These are phyloP conservation scores for Zaprionus davidi DNA, from an alignment of 1,140 invertebrate genomes.

Conservation along the genomic window DNA sequence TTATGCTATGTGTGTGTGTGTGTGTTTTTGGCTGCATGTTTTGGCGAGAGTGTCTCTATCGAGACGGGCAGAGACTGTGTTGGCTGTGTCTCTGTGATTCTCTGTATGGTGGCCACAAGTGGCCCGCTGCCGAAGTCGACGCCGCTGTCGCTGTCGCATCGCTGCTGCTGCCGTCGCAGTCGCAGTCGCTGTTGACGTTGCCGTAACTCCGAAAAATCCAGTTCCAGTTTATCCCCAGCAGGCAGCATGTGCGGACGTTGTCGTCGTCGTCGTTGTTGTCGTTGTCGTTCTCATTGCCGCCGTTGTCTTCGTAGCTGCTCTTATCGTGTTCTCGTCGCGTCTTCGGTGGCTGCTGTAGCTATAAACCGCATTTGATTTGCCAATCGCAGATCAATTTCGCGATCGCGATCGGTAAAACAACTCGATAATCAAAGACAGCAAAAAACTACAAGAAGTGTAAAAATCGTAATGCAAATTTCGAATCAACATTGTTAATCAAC, in stretches of 20 bases:
- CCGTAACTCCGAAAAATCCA: constrained; percentile 81
- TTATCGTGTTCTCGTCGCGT: constrained; percentile 14
- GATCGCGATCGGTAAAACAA: constrained; percentile 18
- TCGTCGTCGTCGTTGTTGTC: constrained; percentile 55
- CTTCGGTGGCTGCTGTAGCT: constrained; percentile 12
- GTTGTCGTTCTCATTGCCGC: constrained; percentile 27
- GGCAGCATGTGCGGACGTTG: constrained; percentile 84
- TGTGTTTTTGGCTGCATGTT: constrained; percentile 42
- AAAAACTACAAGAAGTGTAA: constrained; percentile 15
- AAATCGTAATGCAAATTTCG: constrained; percentile 14
- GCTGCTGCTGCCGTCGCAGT: not conserved
- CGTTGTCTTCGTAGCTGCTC: constrained; percentile 11
- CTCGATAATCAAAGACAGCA: not conserved
- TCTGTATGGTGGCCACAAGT: constrained; percentile 59
- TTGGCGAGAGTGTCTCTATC: constrained; percentile 31
- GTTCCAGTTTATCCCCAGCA: constrained; percentile 84
- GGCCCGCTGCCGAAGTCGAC: constrained; percentile 27
- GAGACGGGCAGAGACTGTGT: constrained; percentile 59
- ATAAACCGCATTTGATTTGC: constrained; percentile 7
- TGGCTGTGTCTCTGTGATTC: constrained; percentile 70
- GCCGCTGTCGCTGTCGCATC: constrained; percentile 8
- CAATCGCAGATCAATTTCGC: constrained; percentile 9
- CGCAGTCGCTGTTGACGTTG: constrained; percentile 34
- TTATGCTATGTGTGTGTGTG: constrained; percentile 31
- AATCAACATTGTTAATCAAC: not conserved